These are phyloP conservation scores for Scaptomyza hsui DNA, from an alignment of 1,140 invertebrate species.

Conservation along the genomic window DNA sequence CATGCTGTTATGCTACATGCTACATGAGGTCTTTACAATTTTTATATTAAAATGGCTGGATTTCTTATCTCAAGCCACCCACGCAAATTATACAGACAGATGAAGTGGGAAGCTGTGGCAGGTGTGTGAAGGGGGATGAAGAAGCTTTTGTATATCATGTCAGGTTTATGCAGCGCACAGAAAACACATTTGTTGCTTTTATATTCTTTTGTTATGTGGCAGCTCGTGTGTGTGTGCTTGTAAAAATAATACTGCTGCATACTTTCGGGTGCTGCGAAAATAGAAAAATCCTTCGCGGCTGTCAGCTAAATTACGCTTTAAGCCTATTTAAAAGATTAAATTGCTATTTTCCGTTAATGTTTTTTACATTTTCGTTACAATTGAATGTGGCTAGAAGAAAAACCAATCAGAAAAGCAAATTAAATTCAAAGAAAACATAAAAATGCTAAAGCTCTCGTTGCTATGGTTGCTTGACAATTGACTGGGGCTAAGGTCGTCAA, in stretches of 20 bases:
- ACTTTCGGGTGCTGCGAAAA: slow-evolving; percentile 8
- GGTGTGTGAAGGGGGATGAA: background rate
- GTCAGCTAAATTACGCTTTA: background rate
- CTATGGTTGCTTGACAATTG: background rate
- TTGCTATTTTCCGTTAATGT: background rate
- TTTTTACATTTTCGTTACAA: background rate
- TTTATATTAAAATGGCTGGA: slow-evolving; percentile 58
- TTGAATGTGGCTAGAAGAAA: background rate
- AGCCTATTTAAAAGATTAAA: background rate
- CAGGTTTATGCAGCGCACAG: slow-evolving; percentile 26
- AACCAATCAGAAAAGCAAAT: background rate
- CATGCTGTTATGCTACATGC: background rate
- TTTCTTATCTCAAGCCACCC: background rate
- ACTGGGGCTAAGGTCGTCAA: slow-evolving; percentile 10
- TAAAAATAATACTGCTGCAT: slow-evolving; percentile 21
- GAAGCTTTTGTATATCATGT: slow-evolving; percentile 5
- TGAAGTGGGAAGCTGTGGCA: background rate
- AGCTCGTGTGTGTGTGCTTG: background rate
- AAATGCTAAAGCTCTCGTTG: background rate
- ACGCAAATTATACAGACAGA: slow-evolving; percentile 12
- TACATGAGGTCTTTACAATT: slow-evolving; percentile 22
- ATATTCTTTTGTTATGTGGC: slow-evolving; percentile 22
- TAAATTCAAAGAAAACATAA: slow-evolving; percentile 3
- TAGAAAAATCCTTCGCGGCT: background rate
- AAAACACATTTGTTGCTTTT: slow-evolving; percentile 41